These are phyloP conservation scores for Drosophila equinoxialis DNA, from an alignment of 1,140 invertebrate species.

Conservation along the genomic window DNA sequence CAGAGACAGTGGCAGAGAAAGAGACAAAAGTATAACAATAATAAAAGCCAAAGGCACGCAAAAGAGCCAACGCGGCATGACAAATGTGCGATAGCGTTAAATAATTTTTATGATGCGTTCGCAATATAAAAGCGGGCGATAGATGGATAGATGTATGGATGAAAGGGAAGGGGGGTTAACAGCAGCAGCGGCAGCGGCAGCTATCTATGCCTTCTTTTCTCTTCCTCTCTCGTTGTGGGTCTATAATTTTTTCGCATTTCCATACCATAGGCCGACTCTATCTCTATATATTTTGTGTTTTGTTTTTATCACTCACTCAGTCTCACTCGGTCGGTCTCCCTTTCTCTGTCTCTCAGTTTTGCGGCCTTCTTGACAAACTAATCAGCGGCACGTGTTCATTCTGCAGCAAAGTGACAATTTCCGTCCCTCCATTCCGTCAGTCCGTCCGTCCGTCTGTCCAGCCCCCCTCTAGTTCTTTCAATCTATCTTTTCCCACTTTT, in stretches of 20 bases:
- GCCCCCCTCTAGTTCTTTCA: conserved; percentile 8
- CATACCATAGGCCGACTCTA: background rate
- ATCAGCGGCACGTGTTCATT: conserved; percentile 77
- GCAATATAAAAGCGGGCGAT: conserved; percentile 41
- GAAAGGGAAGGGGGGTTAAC: background rate
- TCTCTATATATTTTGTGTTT: conserved; percentile 13
- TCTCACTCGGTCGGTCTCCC: conserved; percentile 28
- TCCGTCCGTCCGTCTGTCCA: too few species aligned
- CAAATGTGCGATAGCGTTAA: conserved; percentile 79
- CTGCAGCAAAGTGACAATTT: conserved; percentile 77
- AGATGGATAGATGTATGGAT: too few species aligned
- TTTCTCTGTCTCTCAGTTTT: conserved; percentile 16
- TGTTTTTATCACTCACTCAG: conserved; percentile 18
- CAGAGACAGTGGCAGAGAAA: conserved; percentile 14
- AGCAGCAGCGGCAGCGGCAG: background rate
- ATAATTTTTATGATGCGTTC: conserved; percentile 78
- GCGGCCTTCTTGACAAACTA: conserved; percentile 58
- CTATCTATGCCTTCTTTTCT: conserved; percentile 22
- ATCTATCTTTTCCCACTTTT: conserved; percentile 24
- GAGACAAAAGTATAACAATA: conserved; percentile 32
- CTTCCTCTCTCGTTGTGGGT: background rate
- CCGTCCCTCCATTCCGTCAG: background rate
- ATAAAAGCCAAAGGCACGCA: conserved; percentile 32
- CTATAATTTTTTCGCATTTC: conserved; percentile 6
- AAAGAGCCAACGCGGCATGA: conserved; percentile 74